These are phyloP conservation scores for Centruroides vittatus DNA, from an alignment of 1,140 invertebrate species.

Conservation along the genomic window DNA sequence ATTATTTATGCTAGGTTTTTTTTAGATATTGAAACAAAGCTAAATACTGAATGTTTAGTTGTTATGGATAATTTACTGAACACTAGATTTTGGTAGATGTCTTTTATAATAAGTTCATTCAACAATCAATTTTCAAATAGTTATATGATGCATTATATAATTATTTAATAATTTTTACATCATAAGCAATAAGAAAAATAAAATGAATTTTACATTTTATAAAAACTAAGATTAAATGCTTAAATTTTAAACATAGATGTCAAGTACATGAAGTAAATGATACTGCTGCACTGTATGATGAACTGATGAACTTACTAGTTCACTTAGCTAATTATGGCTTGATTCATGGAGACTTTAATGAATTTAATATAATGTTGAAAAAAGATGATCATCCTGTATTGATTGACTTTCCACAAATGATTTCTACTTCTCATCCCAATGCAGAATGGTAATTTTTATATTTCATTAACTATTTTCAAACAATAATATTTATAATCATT, in stretches of 20 bases:
- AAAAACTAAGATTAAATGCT: no score
- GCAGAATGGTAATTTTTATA: slow-evolving; percentile 57
- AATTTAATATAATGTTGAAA: slow-evolving; percentile 93
- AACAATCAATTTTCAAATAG: no score
- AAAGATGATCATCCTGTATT: slow-evolving; percentile 62
- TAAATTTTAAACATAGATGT: slow-evolving; percentile 39
- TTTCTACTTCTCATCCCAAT: slow-evolving; percentile 83
- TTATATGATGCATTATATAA: no score
- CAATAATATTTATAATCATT: slow-evolving; percentile 9
- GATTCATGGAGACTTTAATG: slow-evolving; percentile 98
- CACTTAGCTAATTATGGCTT: slow-evolving; percentile 82
- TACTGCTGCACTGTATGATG: slow-evolving; percentile 70
- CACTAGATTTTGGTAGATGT: no score
- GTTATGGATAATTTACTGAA: no score
- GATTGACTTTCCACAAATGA: slow-evolving; percentile 99
- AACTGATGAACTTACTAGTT: slow-evolving; percentile 89
- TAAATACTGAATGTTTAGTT: no score
- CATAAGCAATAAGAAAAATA: no score
- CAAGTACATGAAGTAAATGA: slow-evolving; percentile 65
- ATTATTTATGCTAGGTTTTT: no score
- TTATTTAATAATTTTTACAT: no score
- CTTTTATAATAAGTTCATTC: no score
- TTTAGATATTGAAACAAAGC: no score
- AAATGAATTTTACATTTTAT: no score
- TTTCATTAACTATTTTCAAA: background rate